Evolutionary conservation across 2,888 invertebrate genomes (phyloP), one percentile per base, ranked within the genome.

Genomic region (Sylvicola cinctus): DNA sequence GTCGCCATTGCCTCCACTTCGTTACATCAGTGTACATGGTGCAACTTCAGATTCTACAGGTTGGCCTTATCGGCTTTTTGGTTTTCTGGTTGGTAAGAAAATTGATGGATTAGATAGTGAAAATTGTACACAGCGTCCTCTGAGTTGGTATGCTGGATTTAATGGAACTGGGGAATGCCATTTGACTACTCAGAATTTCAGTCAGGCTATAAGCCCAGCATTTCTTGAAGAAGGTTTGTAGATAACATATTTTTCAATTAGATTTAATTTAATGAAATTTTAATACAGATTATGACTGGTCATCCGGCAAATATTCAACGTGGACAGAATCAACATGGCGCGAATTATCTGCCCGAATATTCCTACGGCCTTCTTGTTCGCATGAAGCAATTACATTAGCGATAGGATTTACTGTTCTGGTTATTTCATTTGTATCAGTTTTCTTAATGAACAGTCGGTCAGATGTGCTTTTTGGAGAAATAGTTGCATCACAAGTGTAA

Each of bases 311-410:
- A 44, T 90, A 75, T 54, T 84, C 87, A 4, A 74, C 84, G 10
- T 88, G 88, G 88, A 74, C 84, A 14, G 88, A 88, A 62, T 85
- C 85, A 0, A 70, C 79, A 29, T 90, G 88, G 85, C 61, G 65
- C 36, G 61, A 66, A 36, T 65, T 83, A 44, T 70, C 65, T 44
- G 72, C 80, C 39, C 67, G 79, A 40, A 70, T 88, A 61, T 87
- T 85, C 55, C 61, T 88, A 37, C 63, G 70, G 45, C 76, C 85
- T 40, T 56, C 58, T 39, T 48, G 44, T 36, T 42, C 48, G 15
- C 57, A 58, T 36, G 52, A 58, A 46, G 44, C 50, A 20, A 39
- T 52, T 17, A 57, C 54, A 3, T 42, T 58, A 16, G 46, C 51
- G 25, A 46, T 53, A 41, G 58, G 58, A 27, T 41, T 55, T 36